Evolutionary conservation across 2,888 invertebrate genomes (phyloP).

Genomic region (Podabrus alpinus): DNA sequence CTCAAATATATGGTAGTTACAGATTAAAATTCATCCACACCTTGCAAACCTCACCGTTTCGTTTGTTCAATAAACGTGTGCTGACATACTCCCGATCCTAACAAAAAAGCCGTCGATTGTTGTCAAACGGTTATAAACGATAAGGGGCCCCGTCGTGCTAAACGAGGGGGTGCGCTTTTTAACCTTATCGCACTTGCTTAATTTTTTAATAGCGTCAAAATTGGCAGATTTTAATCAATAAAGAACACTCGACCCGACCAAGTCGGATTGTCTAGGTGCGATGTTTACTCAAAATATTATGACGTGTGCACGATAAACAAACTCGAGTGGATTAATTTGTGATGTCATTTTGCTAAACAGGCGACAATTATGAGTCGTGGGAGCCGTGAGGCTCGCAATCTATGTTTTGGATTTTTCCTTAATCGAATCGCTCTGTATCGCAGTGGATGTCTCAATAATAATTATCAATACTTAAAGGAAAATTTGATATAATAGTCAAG

Average conservation of each 20-base stretch:
- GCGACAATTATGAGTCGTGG: neutral
- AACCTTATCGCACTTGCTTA: neutral
- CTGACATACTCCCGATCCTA: conserved; percentile 4
- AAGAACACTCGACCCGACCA: neutral
- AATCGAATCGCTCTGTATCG: neutral
- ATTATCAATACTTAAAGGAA: neutral
- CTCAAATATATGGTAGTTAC: conserved; percentile 24
- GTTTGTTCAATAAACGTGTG: conserved; percentile 25
- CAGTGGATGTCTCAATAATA: neutral
- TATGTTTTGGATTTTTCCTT: neutral
- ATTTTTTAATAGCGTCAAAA: neutral
- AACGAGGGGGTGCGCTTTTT: neutral
- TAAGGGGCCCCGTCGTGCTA: neutral
- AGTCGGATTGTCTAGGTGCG: neutral
- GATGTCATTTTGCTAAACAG: neutral
- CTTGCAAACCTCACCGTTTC: conserved; percentile 22
- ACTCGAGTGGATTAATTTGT: neutral
- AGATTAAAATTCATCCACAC: conserved; percentile 23
- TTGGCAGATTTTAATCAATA: neutral
- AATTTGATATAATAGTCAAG: neutral
- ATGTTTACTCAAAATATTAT: neutral
- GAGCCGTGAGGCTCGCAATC: neutral
- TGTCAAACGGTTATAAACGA: neutral
- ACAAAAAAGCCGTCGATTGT: neutral
- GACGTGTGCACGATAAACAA: neutral